These are phyloP conservation scores for Apocrypta bakeri DNA, from an alignment of 1,140 invertebrate species.

Conservation along the genomic window DNA sequence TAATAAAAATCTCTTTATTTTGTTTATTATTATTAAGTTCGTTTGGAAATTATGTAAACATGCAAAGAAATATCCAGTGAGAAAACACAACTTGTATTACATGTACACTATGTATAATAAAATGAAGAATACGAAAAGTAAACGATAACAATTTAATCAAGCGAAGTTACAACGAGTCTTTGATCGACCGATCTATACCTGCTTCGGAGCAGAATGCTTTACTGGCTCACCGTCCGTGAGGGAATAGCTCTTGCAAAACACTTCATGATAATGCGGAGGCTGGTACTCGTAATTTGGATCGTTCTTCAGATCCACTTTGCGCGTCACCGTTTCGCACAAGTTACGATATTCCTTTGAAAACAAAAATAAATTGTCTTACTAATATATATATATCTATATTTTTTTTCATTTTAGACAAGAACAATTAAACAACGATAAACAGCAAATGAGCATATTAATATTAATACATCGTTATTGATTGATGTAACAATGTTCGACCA, in stretches of 20 bases:
- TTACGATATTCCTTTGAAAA: constrained; percentile 70
- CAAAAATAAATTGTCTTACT: background rate
- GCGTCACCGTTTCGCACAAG: constrained; percentile 67
- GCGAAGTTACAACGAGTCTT: background rate
- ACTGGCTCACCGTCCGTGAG: constrained; percentile 22
- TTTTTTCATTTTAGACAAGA: too few relatives aligned
- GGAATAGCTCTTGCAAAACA: constrained; percentile 66
- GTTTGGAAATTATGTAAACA: background rate
- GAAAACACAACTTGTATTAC: background rate
- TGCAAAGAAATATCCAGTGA: background rate
- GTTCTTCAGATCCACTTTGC: constrained; percentile 62
- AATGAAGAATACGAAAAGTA: background rate
- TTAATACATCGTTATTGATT: too few relatives aligned
- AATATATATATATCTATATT: too few relatives aligned
- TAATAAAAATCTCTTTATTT: background rate
- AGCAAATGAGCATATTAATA: too few relatives aligned
- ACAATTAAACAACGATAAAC: too few relatives aligned
- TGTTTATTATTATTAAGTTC: background rate
- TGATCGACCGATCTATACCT: constrained; percentile 53
- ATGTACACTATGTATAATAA: background rate
- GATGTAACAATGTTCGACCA: too few relatives aligned
- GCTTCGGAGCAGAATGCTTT: constrained; percentile 50
- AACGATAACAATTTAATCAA: background rate
- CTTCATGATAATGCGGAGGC: constrained; percentile 69
- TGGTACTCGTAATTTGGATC: constrained; percentile 70